These are phyloP conservation scores for Erinaceus europaeus DNA, from an alignment of 2,113 vertebrate species.

Conservation along the genomic window DNA sequence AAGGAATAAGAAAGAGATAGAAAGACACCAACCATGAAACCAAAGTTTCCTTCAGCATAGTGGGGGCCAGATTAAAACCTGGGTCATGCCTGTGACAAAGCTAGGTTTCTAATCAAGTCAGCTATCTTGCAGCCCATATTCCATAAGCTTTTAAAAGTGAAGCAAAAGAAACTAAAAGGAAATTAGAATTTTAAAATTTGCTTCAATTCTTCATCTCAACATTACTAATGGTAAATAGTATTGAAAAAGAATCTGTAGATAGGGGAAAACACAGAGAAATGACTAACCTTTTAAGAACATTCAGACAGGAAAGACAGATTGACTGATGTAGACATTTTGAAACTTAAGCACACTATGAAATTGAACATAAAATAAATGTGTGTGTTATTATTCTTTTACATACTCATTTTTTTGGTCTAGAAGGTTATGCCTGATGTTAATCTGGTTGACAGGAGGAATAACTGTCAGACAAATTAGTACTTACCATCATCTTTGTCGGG, in stretches of 20 bases:
- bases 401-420: neutral
- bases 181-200: neutral
- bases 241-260: neutral
- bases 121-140: too few species aligned
- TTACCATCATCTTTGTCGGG: conserved; percentile 92
- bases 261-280: neutral
- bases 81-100: too few species aligned
- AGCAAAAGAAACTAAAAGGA: neutral
- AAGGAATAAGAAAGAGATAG: too few species aligned
- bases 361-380: neutral
- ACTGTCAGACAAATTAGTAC: conserved; percentile 14
- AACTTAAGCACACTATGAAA: neutral
- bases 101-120: too few species aligned
- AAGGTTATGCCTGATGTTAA: neutral
- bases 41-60: too few species aligned
- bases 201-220: neutral
- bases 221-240: neutral
- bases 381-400: neutral
- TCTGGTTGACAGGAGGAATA: neutral
- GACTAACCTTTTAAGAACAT: neutral
- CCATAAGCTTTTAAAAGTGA: neutral
- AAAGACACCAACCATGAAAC: too few species aligned
- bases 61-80: too few species aligned
- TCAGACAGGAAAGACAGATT: neutral
- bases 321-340: neutral